These are phyloP conservation scores for Strigamia maritima DNA, from an alignment of 2,888 invertebrate genomes.

Conservation along the genomic window DNA sequence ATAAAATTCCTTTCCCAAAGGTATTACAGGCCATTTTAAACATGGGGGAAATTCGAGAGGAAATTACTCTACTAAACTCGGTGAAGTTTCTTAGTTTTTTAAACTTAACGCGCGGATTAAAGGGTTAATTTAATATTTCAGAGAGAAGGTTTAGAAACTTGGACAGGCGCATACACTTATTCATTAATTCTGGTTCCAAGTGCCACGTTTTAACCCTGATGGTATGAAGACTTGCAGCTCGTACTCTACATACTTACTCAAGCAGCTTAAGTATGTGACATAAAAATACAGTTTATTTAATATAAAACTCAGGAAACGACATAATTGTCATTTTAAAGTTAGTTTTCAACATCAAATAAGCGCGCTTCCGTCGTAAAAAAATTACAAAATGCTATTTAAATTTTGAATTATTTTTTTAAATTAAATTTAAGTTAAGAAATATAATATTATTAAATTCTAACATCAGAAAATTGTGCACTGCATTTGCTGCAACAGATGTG, in stretches of 20 bases:
- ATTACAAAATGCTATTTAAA: neutral
- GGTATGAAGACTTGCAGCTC: neutral
- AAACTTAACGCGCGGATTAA: neutral
- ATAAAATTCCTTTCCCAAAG: neutral
- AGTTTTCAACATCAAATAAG: neutral
- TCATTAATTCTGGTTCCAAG: neutral
- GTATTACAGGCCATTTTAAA: neutral
- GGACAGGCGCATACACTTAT: neutral
- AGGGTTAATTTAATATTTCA: neutral
- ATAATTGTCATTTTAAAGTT: neutral
- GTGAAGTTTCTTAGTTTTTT: neutral
- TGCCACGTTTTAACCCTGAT: neutral
- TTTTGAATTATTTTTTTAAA: neutral
- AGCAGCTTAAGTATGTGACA: neutral
- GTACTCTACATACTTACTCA: neutral
- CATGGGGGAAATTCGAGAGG: neutral
- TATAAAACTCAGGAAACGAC: neutral
- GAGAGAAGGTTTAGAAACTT: neutral
- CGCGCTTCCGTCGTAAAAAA: neutral
- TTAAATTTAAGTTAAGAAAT: neutral
- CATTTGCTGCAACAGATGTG: neutral
- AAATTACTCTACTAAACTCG: constrained; percentile 8
- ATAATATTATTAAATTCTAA: neutral
- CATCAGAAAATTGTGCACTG: neutral
- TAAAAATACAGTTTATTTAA: neutral